phyloP scores from a whole-genome alignment of 2,888 invertebrate species.

The Rhamphomyia laevipes region DNA sequence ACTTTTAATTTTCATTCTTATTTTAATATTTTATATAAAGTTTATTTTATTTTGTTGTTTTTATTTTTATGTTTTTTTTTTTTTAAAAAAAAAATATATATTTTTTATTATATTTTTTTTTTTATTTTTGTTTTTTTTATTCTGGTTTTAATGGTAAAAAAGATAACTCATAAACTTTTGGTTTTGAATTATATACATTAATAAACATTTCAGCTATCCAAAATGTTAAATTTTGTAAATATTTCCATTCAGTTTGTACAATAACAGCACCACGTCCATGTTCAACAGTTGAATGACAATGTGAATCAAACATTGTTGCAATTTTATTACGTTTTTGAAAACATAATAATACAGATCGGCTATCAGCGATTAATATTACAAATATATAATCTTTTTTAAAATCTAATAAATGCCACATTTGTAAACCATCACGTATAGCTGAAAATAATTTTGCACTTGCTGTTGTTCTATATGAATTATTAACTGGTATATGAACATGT shows the following conservation, averaged over 20 bases:
- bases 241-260: slow-evolving; percentile 9
- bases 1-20: neutral
- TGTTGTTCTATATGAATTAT: neutral
- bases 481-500: slow-evolving; percentile 13
- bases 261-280: slow-evolving; percentile 9
- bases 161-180: slow-evolving; percentile 12
- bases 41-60: neutral
- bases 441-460: neutral
- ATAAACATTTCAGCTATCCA: slow-evolving; percentile 12
- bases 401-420: slow-evolving; percentile 11
- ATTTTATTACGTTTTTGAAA: slow-evolving; percentile 7
- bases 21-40: neutral
- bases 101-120: neutral
- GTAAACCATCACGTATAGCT: slow-evolving; percentile 9
- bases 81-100: neutral
- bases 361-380: slow-evolving; percentile 12
- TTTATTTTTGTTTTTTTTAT: neutral
- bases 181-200: slow-evolving; percentile 9
- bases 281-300: slow-evolving; percentile 6
- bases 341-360: slow-evolving; percentile 10
- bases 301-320: slow-evolving; percentile 12
- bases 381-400: slow-evolving; percentile 10
- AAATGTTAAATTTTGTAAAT: slow-evolving; percentile 7
- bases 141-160: slow-evolving; percentile 7
- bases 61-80: neutral